Conservation (phyloP, 2,888 invertebrate species). For the Sphinx pinastri region DNA sequence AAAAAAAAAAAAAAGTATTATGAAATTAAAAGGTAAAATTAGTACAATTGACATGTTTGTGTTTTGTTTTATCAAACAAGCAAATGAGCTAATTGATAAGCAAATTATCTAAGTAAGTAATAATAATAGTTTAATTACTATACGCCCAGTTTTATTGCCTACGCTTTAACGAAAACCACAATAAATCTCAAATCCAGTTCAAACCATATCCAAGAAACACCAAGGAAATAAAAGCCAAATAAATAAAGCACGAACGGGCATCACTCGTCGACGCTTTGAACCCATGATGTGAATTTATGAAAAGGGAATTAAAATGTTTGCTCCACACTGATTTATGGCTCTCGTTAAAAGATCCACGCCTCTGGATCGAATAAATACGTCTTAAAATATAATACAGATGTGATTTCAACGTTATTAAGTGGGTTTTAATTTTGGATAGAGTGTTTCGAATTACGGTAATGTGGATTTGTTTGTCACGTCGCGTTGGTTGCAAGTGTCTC, state of each 20-base stretch:
- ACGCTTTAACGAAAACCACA: not conserved
- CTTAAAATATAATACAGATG: conserved; percentile 25
- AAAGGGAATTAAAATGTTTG: conserved; percentile 23
- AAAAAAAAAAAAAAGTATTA: no score
- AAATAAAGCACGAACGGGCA: conserved; percentile 9
- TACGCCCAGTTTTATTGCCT: no score
- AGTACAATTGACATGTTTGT: no score
- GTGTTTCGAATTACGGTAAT: not conserved
- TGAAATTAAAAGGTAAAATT: no score
- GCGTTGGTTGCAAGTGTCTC: no score
- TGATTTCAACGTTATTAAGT: conserved; percentile 14
- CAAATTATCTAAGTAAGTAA: not conserved
- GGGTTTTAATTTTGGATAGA: conserved; percentile 1
- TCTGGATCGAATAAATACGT: conserved; percentile 23
- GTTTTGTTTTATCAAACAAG: no score
- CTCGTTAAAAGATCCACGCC: conserved; percentile 25
- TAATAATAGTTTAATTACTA: not conserved
- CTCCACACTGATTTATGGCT: conserved; percentile 20
- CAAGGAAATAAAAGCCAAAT: conserved; percentile 18
- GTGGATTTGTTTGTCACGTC: no score
- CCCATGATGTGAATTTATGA: conserved; percentile 22
- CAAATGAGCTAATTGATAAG: not conserved
- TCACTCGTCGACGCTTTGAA: conserved; percentile 20
- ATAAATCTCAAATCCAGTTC: not conserved
- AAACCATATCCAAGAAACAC: conserved; percentile 17